Base-by-base conservation (phyloP, 1,140 invertebrate species). In the Protaetia brevitarsis region DNA sequence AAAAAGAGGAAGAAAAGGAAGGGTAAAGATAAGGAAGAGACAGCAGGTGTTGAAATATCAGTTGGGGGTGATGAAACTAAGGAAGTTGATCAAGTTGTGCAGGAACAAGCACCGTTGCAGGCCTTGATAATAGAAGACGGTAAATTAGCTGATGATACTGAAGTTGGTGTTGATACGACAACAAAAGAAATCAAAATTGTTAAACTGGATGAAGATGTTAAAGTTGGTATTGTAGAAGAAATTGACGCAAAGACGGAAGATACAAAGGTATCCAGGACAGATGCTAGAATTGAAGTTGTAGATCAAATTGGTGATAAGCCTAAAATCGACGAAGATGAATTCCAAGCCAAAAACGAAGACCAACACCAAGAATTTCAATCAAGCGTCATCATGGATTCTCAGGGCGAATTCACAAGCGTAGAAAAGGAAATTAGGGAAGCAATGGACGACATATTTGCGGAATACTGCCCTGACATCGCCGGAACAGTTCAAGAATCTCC, bases 1-100 rank as follows among this genome's bases (percentile, higher is more conserved):
- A 73, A 68, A 36, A 51, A 60, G 13, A 28, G 34, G 16, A 62
- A 62, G 30, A 62, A 36, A n/a, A 62, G 23, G 57, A 59, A 59
- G 69, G 59, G 3, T 45, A 68, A 64, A 62, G 37, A 37, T 3
- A 59, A 30, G 8, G 57, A 59, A 29, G n/a, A 1, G 0, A 29
- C 23, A 27, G 41, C 58, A 57, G 59, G n/a, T n/a, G n/a, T n/a
- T n/a, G n/a, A n/a, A n/a, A n/a, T 13, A 21, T 26, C 8, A 58
- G 28, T 27, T 21, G 27, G 6, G 1, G 13, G 3, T 27, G 28
- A 58, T 27, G 56, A 58, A 58, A 3, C 10, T 60, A n/a, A n/a
- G n/a, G n/a, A n/a, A n/a, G 26, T 28, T 11, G 8, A 2, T 29
- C 26, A 29, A 60, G 29, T 7, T 6, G 19, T 60, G 2, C 10